Evolutionary conservation across 1,140 invertebrate species (phyloP), one percentile per base, ranked within the genome.

Genomic region (Ostrea edulis): DNA sequence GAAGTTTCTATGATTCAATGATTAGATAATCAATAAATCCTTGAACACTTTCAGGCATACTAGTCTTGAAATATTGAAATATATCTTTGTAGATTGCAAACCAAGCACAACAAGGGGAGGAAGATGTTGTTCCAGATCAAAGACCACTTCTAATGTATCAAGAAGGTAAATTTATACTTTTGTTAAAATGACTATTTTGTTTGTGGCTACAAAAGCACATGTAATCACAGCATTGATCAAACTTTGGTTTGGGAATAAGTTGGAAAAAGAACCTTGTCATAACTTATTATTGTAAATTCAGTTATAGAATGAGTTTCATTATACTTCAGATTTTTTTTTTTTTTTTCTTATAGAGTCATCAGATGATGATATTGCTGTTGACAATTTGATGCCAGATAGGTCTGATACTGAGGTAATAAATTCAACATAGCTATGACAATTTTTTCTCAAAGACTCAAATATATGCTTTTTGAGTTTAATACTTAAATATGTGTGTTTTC

Each of bases 91-190:
- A 54, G 25, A 87, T 93, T 14, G 89, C 91, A 11, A 87, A 88
- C 58, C 91, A 93, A 58, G 90, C 89, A 17, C 85, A 91, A 17
- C 89, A 91, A 35, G 58, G 58, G 12, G 92, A 92, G 83, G 92
- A 92, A 25, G 91, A 92, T 29, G 86, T 84, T 20, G 84, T 62
- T 20, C 71, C 85, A 52, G 54, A n/a, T 12, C 91, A 93, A 68
- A 71, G 87, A 35, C 90, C 93, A 71, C 88, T 94, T 84, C 85
- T 94, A 8, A 89, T 93, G 77, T 94, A 93, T 88, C 91, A 94
- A 84, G 93, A 93, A 89, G 93, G 93, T 94, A 88, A 90, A 25
- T 17, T 81, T 53, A n/a, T 20, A 54, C n/a, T 44, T 44, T 44
- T 44, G 35, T 44, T 44, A 44, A 44, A 44, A 44, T 44, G 5